Evolutionary conservation across 2,888 invertebrate species (phyloP).

Genomic region (Gnatocerus cornutus): DNA sequence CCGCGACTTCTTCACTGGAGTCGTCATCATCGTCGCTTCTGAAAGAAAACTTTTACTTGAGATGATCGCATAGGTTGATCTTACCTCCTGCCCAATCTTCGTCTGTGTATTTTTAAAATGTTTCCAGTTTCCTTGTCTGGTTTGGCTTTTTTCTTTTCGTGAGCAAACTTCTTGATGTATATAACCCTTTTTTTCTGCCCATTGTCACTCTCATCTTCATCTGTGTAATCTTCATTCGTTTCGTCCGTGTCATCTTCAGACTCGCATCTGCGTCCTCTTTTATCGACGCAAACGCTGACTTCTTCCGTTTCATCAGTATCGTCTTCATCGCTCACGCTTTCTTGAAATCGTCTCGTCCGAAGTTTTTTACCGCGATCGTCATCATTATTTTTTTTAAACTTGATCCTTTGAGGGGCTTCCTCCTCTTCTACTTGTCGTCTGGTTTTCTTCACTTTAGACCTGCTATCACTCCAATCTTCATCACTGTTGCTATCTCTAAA

Average conservation of each 20-base stretch:
- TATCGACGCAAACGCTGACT: conserved; percentile 31
- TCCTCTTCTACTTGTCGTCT: not conserved
- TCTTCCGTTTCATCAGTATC: conserved; percentile 47
- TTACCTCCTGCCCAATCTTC: conserved; percentile 49
- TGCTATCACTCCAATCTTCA: conserved; percentile 10
- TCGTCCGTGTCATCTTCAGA: conserved; percentile 23
- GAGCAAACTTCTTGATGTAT: conserved; percentile 63
- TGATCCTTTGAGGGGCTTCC: conserved; percentile 8
- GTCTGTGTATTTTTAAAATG: conserved; percentile 59
- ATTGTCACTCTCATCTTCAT: conserved; percentile 50
- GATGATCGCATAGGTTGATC: not conserved
- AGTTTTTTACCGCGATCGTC: conserved; percentile 2
- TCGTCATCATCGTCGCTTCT: conserved; percentile 57
- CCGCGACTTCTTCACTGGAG: conserved; percentile 58
- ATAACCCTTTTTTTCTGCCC: conserved; percentile 48
- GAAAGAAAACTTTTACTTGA: conserved; percentile 16
- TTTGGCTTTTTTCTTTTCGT: conserved; percentile 60
- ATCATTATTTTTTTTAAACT: conserved; percentile 9
- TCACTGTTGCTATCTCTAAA: conserved; percentile 15
- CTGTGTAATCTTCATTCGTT: conserved; percentile 50
- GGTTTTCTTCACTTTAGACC: conserved; percentile 2
- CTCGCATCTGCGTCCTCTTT: conserved; percentile 8
- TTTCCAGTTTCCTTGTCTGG: conserved; percentile 53
- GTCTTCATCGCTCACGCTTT: conserved; percentile 40
- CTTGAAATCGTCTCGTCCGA: conserved; percentile 5